Base-by-base conservation (phyloP, 30 jellyfish, hydroid and myxozoan species). In the Chrysaora quinquecirrha region DNA sequence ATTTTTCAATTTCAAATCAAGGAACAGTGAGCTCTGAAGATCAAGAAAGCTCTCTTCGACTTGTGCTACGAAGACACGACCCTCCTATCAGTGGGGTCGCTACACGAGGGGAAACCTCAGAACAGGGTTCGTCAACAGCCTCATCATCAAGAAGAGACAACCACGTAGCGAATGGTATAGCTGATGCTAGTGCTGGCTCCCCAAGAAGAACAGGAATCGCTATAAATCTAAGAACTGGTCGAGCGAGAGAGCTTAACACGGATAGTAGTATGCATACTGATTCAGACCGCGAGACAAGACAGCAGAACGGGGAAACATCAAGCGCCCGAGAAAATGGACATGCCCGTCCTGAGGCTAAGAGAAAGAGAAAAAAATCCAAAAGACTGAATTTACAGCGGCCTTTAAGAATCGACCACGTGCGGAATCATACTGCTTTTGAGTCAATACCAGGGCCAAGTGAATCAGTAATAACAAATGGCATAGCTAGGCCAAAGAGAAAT, bases 211-310 rank as follows among this genome's bases (percentile, higher is more conserved):
- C 89, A 7, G 96, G 96, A 20, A 66, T 85, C n/a, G 85, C 84
- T 1, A 64, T 85, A 0, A 85, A 85, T 76, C 85, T 85, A 30
- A 82, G 88, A 6, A 85, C 96, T n/a, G 96, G 96, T 0, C 76
- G 84, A 1, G 73, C 96, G 18, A 64, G 95, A 28, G 92, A 54
- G 22, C 85, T 82, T 7, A 60, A 75, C 30, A 82, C 64, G 16
- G 92, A 69, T 12, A 34, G 30, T 62, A 60, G 43, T 33, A 16
- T 16, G 58, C 52, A 52, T 21, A 30, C 72, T 4, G 85, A 82
- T 33, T 32, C 66, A 7, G 84, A 80, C 27, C 65, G 65, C 10
- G 77, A 48, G 22, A 23, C 71, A 9, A 12, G n/a, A 11, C 52
- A 52, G 24, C 68, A 19, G 29, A 52, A 52, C 25, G 68, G 29